phyloP scores from a whole-genome alignment of 2,797 vertebrate species.

The Fratercula arctica region DNA sequence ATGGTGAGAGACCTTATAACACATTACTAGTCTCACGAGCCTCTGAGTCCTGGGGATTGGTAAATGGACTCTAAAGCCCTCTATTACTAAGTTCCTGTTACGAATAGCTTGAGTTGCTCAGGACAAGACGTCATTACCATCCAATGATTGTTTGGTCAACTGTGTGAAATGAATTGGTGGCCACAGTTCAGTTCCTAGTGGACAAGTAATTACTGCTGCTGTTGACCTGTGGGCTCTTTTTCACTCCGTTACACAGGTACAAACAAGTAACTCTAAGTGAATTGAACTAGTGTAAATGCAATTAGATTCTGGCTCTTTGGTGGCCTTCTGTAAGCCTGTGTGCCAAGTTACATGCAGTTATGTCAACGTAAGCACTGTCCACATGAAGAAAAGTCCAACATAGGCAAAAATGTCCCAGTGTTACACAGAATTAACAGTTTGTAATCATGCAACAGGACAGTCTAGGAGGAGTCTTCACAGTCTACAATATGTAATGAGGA shows the following conservation, averaged over 20 bases:
- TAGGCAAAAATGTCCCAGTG: neutral
- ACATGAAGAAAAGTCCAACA: fast-evolving
- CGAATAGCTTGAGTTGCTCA: conserved; percentile 24
- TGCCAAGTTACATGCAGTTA: neutral
- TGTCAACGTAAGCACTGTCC: neutral
- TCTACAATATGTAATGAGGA: too few relatives aligned
- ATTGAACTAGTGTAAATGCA: conserved; percentile 41
- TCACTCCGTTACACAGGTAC: conserved; percentile 38
- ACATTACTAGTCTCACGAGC: conserved; percentile 57
- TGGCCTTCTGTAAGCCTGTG: neutral
- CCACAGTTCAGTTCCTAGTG: conserved; percentile 41
- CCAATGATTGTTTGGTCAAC: conserved; percentile 51
- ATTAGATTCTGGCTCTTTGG: conserved; percentile 1
- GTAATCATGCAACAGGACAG: neutral
- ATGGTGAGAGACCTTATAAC: conserved; percentile 35
- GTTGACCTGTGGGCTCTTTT: conserved; percentile 17
- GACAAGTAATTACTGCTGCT: conserved; percentile 47
- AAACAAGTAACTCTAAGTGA: conserved; percentile 29
- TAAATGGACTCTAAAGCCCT: conserved; percentile 50
- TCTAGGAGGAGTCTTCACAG: neutral
- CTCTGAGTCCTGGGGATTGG: conserved; percentile 41
- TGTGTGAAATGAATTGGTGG: conserved; percentile 57
- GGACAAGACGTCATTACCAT: conserved; percentile 37
- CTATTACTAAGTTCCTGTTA: conserved; percentile 1
- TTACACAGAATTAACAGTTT: neutral